phyloP scores from a whole-genome alignment of 2,888 invertebrate species.

The Brenthis ino region DNA sequence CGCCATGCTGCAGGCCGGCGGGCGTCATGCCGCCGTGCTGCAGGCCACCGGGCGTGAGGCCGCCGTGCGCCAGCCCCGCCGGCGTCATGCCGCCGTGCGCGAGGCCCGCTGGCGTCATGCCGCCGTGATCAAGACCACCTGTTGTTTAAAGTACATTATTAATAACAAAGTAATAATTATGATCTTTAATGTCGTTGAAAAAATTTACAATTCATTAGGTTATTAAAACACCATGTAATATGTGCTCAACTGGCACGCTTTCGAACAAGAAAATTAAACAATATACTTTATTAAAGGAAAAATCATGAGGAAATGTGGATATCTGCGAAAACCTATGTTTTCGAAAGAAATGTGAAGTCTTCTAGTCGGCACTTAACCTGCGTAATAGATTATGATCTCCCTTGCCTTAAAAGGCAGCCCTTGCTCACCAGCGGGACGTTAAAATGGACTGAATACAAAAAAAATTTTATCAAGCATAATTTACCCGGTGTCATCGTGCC shows the following conservation, averaged over 20 bases:
- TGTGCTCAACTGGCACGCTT: no score
- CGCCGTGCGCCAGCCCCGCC: conserved; percentile 66
- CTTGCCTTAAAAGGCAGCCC: neutral
- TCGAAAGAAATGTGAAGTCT: no score
- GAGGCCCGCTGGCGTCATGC: conserved; percentile 67
- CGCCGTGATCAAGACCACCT: conserved; percentile 63
- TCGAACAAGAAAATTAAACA: no score
- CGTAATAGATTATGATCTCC: no score
- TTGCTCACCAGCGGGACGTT: no score
- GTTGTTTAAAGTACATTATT: neutral
- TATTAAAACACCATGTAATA: no score
- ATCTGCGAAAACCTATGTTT: no score
- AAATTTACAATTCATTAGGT: neutral
- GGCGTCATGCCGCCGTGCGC: conserved; percentile 57
- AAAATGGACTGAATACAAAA: neutral
- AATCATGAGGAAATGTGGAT: no score
- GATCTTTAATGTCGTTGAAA: neutral
- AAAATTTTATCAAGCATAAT: neutral
- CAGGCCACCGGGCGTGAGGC: conserved; percentile 71
- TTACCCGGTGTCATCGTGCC: conserved; percentile 46
- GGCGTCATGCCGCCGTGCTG: conserved; percentile 74
- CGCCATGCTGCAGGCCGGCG: conserved; percentile 50
- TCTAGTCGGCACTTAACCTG: no score
- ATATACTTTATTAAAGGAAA: no score
- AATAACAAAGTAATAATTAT: neutral